Base-by-base conservation (phyloP, 53 echinoderm and acorn worm species). In the Arbacia lixula region DNA sequence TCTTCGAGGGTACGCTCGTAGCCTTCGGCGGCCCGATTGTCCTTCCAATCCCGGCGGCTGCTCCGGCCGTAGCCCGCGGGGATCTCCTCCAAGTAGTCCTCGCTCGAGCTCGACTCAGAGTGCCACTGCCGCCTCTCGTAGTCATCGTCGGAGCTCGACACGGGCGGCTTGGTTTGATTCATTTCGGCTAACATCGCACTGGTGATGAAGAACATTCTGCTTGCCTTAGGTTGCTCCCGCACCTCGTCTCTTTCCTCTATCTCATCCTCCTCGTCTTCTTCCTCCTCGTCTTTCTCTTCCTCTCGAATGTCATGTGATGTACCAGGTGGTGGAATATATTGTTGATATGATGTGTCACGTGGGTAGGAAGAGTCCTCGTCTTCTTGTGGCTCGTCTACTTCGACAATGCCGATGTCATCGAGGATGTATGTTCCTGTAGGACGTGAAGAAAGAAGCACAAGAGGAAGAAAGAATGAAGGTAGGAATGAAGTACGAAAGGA, bases 391-490 rank as follows among this genome's bases (percentile, higher is more conserved):
- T 77, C 74, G 11, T 74, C 78, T 26, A 51, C 78, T 78, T 78
- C 78, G 26, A 58, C 60, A n/a, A 53, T 33, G 50, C 51, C 53
- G 35, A 64, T 31, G 30, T 81, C 63, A 22, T 81, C 82, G 63
- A 81, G 82, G 62, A 81, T 81, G 64, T 81, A 81, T 2, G 82
- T 81, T 33, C 82, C 82, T 81, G 34, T 57, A 78, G 55, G 12
- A 60, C 5, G 22, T 14, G 12, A 57, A 20, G 22, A 10, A 14
- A 10, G 46, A 56, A 56, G 57, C 5, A 56, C 21, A 21, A 56
- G 21, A 56, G 57, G 20, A 14, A 14, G 46, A n/a, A n/a, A n/a
- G n/a, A 57, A 57, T 14, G 5, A 57, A 20, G 22, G 6, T 21
- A 57, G 22, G 22, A 10, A 14, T 46, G 46, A 56, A 56, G 57